Conservation (phyloP, 2,888 invertebrate species). For the Agrochola litura region DNA sequence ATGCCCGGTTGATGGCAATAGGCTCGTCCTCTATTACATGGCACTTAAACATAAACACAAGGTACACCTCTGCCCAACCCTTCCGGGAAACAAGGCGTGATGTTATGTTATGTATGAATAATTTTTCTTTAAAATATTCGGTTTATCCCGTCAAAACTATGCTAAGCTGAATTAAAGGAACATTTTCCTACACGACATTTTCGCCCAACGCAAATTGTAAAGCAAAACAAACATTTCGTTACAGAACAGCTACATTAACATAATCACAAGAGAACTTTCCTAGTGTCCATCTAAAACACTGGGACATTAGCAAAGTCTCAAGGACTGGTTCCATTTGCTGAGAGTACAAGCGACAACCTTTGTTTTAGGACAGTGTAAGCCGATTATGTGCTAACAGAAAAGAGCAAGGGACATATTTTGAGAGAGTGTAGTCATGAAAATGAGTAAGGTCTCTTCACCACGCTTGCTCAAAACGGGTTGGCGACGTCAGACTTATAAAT, state of each 20-base stretch:
- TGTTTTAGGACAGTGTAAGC: slow-evolving; percentile 5
- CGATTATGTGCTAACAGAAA: slow-evolving; percentile 1
- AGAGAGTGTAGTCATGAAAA: background rate
- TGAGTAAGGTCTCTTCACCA: no score
- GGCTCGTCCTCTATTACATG: no score
- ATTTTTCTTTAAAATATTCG: background rate
- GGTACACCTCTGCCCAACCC: no score
- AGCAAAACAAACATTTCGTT: slow-evolving; percentile 39
- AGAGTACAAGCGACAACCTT: background rate
- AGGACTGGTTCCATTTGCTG: slow-evolving; percentile 23
- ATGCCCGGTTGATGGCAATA: no score
- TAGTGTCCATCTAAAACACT: slow-evolving; percentile 38
- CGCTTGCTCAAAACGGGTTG: no score
- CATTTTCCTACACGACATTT: slow-evolving; percentile 3
- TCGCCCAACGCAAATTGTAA: background rate
- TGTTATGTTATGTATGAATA: no score
- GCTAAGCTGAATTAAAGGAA: background rate
- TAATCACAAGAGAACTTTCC: slow-evolving; percentile 39
- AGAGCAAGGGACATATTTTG: background rate
- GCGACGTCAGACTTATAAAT: no score
- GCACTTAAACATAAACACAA: no score
- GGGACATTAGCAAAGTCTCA: slow-evolving; percentile 44
- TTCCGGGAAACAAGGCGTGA: no score
- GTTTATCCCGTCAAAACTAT: background rate
- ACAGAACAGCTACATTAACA: slow-evolving; percentile 31